Base-by-base conservation (phyloP, 2,797 vertebrate species). In the Bradypodion pumilum region DNA sequence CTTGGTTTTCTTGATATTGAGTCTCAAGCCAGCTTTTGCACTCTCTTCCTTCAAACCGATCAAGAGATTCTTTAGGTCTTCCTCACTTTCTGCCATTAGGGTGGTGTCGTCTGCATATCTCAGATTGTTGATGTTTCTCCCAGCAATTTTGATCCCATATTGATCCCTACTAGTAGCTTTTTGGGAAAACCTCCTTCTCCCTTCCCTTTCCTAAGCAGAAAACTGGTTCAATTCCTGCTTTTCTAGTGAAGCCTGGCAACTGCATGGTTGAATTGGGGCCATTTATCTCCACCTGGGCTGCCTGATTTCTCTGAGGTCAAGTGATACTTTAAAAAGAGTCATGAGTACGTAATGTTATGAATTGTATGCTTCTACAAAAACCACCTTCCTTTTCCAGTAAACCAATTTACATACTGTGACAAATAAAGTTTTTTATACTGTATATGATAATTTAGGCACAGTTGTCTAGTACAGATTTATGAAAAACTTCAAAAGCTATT, bases 371-470 rank as follows among this genome's bases (percentile, higher is more conserved):
- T 81, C 75, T 87, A 88, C 66, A 90, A 69, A 91, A 91, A 89
- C 78, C 80, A 83, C 12, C 27, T 88, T 83, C 80, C 91, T 93
- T 85, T 85, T 81, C 80, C 32, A 32, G 90, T 85, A 87, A 92
- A 89, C 77, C 72, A 77, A 91, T 92, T 88, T 92, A 74, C 65
- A 83, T 73, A 85, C 89, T 69, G 60, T 89, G 49, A 84, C 44
- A 89, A 81, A 16, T 78, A 85, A 90, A 77, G 19, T 78, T 75
- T 32, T 85, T 89, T 74, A 82, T 80, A 90, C 15, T 37, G 16
- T 23, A 66, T 78, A 52, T 81, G 65, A 82, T 87, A 62, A 87
- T 87, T 78, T 73, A 90, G 68, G 66, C 80, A 68, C 81, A 13
- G 25, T 88, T 23, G 84, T 80, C 72, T 40, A 23, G 73, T 81